These are phyloP conservation scores for Callosobruchus maculatus DNA, from an alignment of 2,888 invertebrate genomes.

Conservation along the genomic window DNA sequence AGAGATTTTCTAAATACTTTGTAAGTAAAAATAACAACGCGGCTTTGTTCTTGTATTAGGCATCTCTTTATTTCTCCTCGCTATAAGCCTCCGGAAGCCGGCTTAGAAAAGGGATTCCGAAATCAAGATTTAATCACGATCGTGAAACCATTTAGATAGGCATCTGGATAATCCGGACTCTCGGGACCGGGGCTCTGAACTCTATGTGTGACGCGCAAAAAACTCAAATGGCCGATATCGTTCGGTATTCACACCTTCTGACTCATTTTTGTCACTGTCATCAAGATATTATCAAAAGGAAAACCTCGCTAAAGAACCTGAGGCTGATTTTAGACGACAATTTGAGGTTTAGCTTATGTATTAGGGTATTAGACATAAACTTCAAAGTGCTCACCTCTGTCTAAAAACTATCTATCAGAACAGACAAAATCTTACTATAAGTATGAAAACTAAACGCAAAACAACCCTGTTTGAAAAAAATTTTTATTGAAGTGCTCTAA, in stretches of 20 bases:
- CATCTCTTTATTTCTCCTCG: conserved; percentile 24
- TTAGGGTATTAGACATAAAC: too few relatives aligned
- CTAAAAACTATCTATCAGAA: too few relatives aligned
- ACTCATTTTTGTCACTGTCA: too few relatives aligned
- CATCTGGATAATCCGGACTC: conserved; percentile 35
- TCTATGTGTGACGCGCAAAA: not conserved
- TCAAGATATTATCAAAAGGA: too few relatives aligned
- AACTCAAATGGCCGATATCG: not conserved
- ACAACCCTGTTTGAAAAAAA: too few relatives aligned
- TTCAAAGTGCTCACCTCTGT: too few relatives aligned
- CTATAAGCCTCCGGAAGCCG: conserved; percentile 22
- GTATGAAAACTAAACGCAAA: too few relatives aligned
- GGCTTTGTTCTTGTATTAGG: not conserved
- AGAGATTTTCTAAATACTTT: not conserved
- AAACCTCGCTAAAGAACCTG: too few relatives aligned
- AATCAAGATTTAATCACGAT: conserved; percentile 42
- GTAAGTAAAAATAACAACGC: not conserved
- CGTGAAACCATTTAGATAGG: conserved; percentile 36
- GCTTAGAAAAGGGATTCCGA: conserved; percentile 36
- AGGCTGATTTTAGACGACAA: too few relatives aligned
- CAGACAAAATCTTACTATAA: too few relatives aligned
- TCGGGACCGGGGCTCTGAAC: conserved; percentile 1
- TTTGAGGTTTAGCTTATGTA: too few relatives aligned
- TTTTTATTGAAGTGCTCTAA: too few relatives aligned
- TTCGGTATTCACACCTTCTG: not conserved